Evolutionary conservation across 2,113 vertebrate genomes (phyloP), one percentile per base, ranked within the genome.

Genomic region (Clinocottus analis): DNA sequence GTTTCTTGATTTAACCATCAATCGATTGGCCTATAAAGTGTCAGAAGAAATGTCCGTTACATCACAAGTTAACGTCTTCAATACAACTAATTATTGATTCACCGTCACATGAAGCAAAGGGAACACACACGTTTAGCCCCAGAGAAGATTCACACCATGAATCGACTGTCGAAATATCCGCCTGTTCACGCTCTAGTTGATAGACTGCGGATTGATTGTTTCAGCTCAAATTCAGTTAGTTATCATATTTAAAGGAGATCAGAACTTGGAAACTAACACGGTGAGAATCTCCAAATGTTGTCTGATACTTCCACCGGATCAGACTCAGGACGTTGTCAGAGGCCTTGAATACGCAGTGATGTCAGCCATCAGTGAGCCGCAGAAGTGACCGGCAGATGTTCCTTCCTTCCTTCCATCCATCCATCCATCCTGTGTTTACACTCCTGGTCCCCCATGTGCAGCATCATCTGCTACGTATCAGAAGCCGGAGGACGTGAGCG

Each of bases 391-490:
- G 0, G 78, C 83, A 82, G 67, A 73, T 76, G 79, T 56, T 68
- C 45, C 1, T 17, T 90, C 66, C 1, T 37, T 82, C 83, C 13
- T 10, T 45, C 35, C 35, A 37, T 43, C 41, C 41, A 43, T 14
- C 35, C 8, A 37, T 37, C 35, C 4, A 37, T 1, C 35, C 49
- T 10, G 41, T 82, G 81, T 84, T 85, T 84, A 77, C 80, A 41
- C 53, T 70, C 70, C 75, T 37, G 29, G 61, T 37, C 41, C 43
- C 45, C 53, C 41, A 51, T 84, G 83, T 69, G 75, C 70, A 74
- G 84, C 84, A 88, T 86, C 86, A 75, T 88, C 87, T 82, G 87
- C 75, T 75, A 49, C 47, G 10, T 71, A 72, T 80, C 72, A 69
- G 47, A 60, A 71, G 43, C 33, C 66, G 27, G n/a, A 79, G 33